phyloP scores from a whole-genome alignment of 1,140 invertebrate genomes.

The Drosophila parvula region DNA sequence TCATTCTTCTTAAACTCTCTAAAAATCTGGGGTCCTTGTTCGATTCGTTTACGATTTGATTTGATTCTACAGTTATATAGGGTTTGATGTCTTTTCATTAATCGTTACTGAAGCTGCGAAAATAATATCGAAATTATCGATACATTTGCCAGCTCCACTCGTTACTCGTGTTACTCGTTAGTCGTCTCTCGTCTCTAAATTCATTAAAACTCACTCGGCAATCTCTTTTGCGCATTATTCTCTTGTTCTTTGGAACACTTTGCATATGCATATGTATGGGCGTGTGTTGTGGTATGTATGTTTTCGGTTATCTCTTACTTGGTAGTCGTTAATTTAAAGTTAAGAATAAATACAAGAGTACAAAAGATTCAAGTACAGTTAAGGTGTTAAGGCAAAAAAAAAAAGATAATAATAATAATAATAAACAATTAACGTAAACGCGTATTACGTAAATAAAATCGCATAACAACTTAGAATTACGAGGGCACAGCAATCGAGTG shows the following conservation, averaged over 20 bases:
- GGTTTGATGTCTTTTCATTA: background rate
- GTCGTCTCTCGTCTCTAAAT: slow-evolving; percentile 45
- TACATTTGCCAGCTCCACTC: background rate
- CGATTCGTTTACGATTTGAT: slow-evolving; percentile 3
- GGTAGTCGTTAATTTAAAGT: slow-evolving; percentile 42
- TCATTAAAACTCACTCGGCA: slow-evolving; percentile 63
- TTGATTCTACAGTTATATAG: slow-evolving; percentile 7
- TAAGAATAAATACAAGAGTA: slow-evolving; percentile 42
- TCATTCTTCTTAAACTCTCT: slow-evolving; percentile 20
- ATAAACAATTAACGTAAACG: slow-evolving; percentile 23
- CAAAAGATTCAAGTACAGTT: slow-evolving; percentile 27
- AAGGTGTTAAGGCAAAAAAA: slow-evolving; percentile 13
- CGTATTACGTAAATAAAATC: slow-evolving; percentile 61
- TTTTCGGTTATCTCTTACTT: slow-evolving; percentile 21
- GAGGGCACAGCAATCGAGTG: slow-evolving; percentile 71
- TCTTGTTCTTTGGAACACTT: slow-evolving; percentile 54
- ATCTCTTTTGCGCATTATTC: too few species aligned
- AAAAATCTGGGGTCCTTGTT: slow-evolving; percentile 22
- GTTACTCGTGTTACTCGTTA: background rate
- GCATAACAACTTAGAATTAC: slow-evolving; percentile 73
- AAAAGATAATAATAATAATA: slow-evolving; percentile 22
- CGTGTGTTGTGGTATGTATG: slow-evolving; percentile 18
- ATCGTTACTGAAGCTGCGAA: background rate
- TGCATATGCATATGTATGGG: slow-evolving; percentile 45
- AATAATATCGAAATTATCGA: too few species aligned